Percentiles rank a stretch among this genome's conserved stretches.
Evolutionary conservation across 2,113 vertebrate species (phyloP).

Genomic region (Muscicapa adusta): DNA sequence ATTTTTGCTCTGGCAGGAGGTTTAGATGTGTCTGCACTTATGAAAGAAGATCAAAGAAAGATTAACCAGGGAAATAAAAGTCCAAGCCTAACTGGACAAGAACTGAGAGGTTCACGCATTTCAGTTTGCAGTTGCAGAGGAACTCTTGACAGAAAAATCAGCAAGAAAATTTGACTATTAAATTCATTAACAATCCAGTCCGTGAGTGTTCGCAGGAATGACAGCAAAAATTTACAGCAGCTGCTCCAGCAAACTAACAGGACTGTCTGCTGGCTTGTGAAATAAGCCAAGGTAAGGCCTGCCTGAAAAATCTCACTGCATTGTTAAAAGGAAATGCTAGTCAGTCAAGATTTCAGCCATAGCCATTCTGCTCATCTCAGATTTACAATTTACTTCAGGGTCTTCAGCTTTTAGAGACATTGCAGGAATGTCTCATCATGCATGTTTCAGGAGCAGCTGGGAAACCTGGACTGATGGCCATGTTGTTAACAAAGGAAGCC

Average conservation of each 20-base stretch:
- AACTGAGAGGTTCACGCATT: neutral
- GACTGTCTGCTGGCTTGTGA: neutral
- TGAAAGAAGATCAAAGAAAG: neutral
- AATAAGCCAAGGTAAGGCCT: neutral
- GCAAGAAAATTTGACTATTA: neutral
- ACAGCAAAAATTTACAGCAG: neutral
- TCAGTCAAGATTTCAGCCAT: neutral
- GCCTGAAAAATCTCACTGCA: neutral
- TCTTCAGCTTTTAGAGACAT: neutral
- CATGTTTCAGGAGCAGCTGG: neutral
- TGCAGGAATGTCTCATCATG: neutral
- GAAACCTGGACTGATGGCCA: neutral
- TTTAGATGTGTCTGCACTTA: neutral
- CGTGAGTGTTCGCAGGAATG: neutral
- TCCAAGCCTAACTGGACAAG: neutral
- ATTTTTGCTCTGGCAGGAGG: neutral
- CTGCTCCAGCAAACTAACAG: neutral
- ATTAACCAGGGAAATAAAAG: neutral
- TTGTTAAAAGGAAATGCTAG: neutral
- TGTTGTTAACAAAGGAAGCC: neutral
- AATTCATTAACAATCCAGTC: neutral
- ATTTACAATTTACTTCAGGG: neutral
- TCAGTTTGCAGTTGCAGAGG: neutral
- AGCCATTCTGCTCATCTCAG: neutral
- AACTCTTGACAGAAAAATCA: neutral